Evolutionary conservation across 2,888 invertebrate genomes (phyloP), one percentile per base, ranked within the genome.

Genomic region (Machimus atricapillus): DNA sequence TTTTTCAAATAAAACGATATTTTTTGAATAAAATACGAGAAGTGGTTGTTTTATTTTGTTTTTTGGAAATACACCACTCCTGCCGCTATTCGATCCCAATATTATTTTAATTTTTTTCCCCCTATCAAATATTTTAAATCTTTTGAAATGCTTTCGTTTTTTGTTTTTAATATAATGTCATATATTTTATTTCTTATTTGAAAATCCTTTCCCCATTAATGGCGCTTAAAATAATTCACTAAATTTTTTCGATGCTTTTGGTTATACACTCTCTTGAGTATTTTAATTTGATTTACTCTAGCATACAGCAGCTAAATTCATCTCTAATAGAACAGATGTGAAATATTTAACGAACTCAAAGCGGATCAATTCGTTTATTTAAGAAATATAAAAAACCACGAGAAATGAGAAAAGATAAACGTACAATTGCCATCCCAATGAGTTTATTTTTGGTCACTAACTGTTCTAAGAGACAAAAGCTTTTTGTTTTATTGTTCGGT

Each of bases 41-140:
- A 86, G 86, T 86, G 86, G 86, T 87, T 87, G 76, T 87, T 87
- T 87, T 87, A 76, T 74, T 82, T 86, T 87, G 34, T 37, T 82
- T 87, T 81, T 87, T 82, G 56, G 43, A 46, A 73, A 74, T 73
- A 85, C 85, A 85, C 85, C 85, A 85, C 85, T 73, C 85, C 85
- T 85, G 8, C 43, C 46, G 40, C 27, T 46, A 46, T 40, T 12
- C 43, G 56, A 34, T 52, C 85, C 85, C 43, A 85, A 43, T 46
- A 46, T 85, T 3, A 85, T 73, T 85, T 85, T 74, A 5, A 66
- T 74, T 74, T 23, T 52, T 46, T 46, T 78, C 43, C 74, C 66
- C 19, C 14, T 46, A 5, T 85, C n/a, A 73, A 31, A 31, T 27
- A 16, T 37, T n/a, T 34, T 16, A 76, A 76, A 81, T 81, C 52